Conservation (phyloP, 64 coral and sea anemone genomes). For the Montipora sp. region DNA sequence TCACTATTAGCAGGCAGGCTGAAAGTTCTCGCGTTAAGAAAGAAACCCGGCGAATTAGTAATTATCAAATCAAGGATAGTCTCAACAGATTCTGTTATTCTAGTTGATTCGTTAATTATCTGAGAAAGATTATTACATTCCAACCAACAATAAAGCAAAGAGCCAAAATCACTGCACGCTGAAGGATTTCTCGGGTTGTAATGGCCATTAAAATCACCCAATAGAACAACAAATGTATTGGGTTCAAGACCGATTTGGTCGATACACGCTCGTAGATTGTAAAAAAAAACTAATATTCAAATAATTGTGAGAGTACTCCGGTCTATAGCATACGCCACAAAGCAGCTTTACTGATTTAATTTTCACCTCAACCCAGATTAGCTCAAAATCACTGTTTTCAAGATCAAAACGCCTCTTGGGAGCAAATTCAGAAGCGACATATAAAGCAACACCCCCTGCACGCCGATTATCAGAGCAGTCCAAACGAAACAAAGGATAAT, state of each 20-base stretch:
- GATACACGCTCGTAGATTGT: conserved; percentile 34
- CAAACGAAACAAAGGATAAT: neutral
- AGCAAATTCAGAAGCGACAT: conserved; percentile 15
- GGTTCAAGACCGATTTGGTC: conserved; percentile 48
- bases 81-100: neutral
- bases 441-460: neutral
- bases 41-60: neutral
- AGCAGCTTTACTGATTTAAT: conserved; percentile 7
- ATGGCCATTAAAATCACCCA: conserved; percentile 61
- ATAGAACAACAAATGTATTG: conserved; percentile 13
- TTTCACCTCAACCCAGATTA: conserved; percentile 44
- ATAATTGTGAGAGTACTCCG: neutral
- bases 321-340: conserved; percentile 16
- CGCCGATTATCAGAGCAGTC: neutral
- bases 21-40: neutral
- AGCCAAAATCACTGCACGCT: conserved; percentile 44
- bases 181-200: conserved; percentile 35
- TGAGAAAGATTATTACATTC: neutral
- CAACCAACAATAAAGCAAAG: conserved; percentile 27
- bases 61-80: neutral
- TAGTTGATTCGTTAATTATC: neutral
- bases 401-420: conserved; percentile 2
- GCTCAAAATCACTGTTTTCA: conserved; percentile 51
- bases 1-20: neutral
- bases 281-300: conserved; percentile 32